Evolutionary conservation across 2,113 vertebrate species (phyloP).

Genomic region (Ptilonorhynchus violaceus): DNA sequence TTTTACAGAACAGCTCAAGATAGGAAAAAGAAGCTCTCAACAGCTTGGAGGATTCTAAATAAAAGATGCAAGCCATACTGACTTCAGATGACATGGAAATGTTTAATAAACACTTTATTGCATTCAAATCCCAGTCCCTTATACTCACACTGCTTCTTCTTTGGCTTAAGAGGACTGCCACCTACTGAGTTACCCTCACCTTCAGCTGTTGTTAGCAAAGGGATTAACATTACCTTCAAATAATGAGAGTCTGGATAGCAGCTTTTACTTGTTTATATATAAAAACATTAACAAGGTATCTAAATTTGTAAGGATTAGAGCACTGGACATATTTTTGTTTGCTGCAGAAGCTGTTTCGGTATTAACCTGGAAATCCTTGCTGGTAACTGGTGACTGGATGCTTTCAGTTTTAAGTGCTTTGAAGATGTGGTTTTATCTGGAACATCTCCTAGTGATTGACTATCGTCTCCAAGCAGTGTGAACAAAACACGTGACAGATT

Average conservation of each 20-base stretch:
- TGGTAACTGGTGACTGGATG: neutral
- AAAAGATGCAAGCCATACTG: neutral
- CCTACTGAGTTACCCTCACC: neutral
- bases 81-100: neutral
- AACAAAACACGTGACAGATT: neutral
- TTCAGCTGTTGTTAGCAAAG: neutral
- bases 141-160: neutral
- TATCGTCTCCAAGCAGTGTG: neutral
- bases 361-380: neutral
- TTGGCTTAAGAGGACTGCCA: slow-evolving; percentile 17
- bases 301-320: neutral
- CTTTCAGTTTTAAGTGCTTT: neutral
- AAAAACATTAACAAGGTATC: neutral
- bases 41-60: neutral
- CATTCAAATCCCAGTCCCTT: neutral
- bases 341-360: neutral
- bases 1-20: neutral
- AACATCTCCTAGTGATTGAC: neutral
- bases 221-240: neutral
- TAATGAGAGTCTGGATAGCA: neutral
- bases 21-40: neutral
- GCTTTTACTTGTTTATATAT: neutral
- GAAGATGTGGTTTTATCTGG: neutral
- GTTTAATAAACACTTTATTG: neutral
- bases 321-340: neutral